A percentile compares a stretch with the other conserved stretches of the same genome.
Conservation (phyloP, 2,113 vertebrate species). For the Aptenodytes patagonicus region DNA sequence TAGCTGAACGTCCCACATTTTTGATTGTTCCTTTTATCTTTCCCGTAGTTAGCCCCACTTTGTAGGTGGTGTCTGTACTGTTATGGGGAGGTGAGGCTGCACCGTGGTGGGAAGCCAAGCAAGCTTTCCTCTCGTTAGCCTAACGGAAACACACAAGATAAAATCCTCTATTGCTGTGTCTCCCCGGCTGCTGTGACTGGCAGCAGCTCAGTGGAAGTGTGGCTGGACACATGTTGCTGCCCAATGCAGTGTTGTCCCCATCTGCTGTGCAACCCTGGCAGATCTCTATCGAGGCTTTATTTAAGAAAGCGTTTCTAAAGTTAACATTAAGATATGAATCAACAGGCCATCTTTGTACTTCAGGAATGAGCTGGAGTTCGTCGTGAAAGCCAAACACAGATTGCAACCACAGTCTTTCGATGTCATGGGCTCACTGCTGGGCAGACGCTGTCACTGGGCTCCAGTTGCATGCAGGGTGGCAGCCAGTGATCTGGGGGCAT, state of each 20-base stretch:
- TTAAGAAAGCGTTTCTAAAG: not conserved
- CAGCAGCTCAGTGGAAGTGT: not conserved
- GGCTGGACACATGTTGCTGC: not conserved
- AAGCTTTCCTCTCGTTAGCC: not conserved
- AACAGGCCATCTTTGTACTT: not conserved
- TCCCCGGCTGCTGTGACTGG: not conserved
- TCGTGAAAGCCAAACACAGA: not conserved
- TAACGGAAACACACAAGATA: not conserved
- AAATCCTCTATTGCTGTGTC: not conserved
- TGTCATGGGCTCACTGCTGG: not conserved
- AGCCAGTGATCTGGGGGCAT: not conserved
- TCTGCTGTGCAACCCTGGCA: fast-evolving
- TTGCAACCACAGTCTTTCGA: not conserved
- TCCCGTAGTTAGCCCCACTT: not conserved
- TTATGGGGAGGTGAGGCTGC: not conserved
- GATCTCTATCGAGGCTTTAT: not conserved
- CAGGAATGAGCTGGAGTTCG: not conserved
- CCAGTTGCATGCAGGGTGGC: not conserved
- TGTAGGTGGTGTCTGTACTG: not conserved
- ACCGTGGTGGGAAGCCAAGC: not conserved
- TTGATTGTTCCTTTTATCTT: not conserved
- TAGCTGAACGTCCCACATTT: not conserved
- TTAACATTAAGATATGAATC: not conserved
- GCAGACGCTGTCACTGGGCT: not conserved
- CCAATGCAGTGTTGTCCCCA: not conserved